Evolutionary conservation across 2,797 vertebrate genomes (phyloP), one percentile per base, ranked within the genome.

Genomic region (Argentina silus): DNA sequence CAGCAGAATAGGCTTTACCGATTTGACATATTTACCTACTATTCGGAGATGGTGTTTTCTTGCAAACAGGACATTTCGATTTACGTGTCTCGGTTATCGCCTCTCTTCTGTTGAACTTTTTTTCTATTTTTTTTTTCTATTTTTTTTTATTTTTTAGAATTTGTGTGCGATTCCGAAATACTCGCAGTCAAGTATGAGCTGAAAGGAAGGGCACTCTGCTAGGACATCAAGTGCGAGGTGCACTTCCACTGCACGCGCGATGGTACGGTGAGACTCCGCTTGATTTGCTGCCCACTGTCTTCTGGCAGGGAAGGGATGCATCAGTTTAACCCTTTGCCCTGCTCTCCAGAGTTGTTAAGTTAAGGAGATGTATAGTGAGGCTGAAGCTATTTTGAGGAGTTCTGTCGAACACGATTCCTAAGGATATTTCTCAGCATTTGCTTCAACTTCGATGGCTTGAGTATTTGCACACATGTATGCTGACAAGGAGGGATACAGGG

Each of bases 361-460:
- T 93, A 82, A 84, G 73, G 81, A 73, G 71, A 87, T 83, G 86
- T 80, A 81, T 77, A 14, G 12, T 5, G 42, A 55, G 50, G 17
- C 62, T 42, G 55, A 27, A 12, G 77, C 70, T 23, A 48, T 74
- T 84, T 83, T 55, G 82, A 84, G 84, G 86, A 88, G 83, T 89
- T 83, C 83, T 76, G 50, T 74, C 75, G 80, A 83, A 67, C 86
- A 77, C 75, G 82, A 82, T 82, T 85, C 80, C 75, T 70, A 81
- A 87, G 85, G 85, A 89, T 81, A 78, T 79, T 74, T 77, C 74
- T 76, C 45, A 69, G 55, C 6, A 36, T 73, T 75, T 75, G 19
- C 78, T 85, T 83, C 85, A 93, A 93, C 91, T 93, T 92, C 84
- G 82, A 91, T 90, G 91, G 87, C 88, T 90, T 86, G 86, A 89